These are phyloP conservation scores for Pangasianodon hypophthalmus DNA, from an alignment of 2,113 vertebrate species.

Conservation along the genomic window DNA sequence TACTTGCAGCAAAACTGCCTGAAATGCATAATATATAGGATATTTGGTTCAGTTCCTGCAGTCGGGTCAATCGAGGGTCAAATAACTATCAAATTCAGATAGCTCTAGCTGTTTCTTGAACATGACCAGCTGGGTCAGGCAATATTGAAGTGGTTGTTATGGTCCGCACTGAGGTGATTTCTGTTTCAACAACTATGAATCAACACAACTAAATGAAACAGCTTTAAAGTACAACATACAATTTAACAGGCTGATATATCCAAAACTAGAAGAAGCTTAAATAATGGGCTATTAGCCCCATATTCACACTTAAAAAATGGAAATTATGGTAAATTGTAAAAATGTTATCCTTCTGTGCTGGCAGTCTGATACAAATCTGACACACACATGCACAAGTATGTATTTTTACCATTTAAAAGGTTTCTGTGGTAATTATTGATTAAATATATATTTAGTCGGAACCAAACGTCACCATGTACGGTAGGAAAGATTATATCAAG, in stretches of 20 bases:
- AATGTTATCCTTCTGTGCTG: too few relatives aligned
- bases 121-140: background rate
- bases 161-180: too few relatives aligned
- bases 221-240: background rate
- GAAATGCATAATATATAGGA: too few relatives aligned
- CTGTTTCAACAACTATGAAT: too few relatives aligned
- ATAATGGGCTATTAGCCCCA: too few relatives aligned
- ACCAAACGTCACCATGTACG: background rate
- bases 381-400: background rate
- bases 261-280: too few relatives aligned
- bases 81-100: background rate
- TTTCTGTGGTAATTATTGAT: background rate
- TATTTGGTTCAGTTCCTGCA: background rate
- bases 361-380: too few relatives aligned
- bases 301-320: too few relatives aligned
- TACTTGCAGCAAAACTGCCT: background rate
- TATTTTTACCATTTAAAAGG: background rate
- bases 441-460: background rate
- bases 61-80: background rate
- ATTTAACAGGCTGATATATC: too few relatives aligned
- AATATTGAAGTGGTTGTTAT: background rate
- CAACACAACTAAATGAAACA: too few relatives aligned
- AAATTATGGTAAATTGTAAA: too few relatives aligned
- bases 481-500: background rate
- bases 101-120: background rate